These are phyloP conservation scores for Tetraneura akinire DNA, from an alignment of 1,140 invertebrate genomes.

Conservation along the genomic window DNA sequence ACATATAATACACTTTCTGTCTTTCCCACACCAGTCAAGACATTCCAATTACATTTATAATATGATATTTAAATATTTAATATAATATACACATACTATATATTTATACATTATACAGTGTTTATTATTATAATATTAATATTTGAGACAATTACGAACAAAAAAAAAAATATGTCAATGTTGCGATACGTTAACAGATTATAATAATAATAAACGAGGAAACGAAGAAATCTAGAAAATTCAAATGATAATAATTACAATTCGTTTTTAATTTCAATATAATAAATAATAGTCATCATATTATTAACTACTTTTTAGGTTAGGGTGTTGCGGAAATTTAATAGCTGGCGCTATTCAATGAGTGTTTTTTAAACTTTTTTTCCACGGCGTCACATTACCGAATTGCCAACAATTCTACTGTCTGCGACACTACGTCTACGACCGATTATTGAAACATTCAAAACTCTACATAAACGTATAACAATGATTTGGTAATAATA, in stretches of 20 bases:
- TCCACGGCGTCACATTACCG: conserved; percentile 13
- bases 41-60: background rate
- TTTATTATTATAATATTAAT: conserved; percentile 3
- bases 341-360: no score
- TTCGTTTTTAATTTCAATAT: no score
- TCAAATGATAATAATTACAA: no score
- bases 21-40: background rate
- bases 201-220: no score
- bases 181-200: no score
- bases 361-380: background rate
- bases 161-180: no score
- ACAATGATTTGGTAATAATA: no score
- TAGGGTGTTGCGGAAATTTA: background rate
- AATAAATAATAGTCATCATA: no score
- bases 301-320: background rate
- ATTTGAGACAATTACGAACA: background rate
- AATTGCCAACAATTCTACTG: conserved; percentile 1
- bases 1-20: conserved; percentile 7
- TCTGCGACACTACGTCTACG: conserved; percentile 6
- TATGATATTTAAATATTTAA: background rate
- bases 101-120: background rate
- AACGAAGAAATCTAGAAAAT: no score
- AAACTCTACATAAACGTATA: no score
- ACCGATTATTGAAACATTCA: background rate
- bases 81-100: no score